Evolutionary conservation across 2,113 vertebrate genomes (phyloP), one percentile per base, ranked within the genome.

Genomic region (Chloroceryle aenea): DNA sequence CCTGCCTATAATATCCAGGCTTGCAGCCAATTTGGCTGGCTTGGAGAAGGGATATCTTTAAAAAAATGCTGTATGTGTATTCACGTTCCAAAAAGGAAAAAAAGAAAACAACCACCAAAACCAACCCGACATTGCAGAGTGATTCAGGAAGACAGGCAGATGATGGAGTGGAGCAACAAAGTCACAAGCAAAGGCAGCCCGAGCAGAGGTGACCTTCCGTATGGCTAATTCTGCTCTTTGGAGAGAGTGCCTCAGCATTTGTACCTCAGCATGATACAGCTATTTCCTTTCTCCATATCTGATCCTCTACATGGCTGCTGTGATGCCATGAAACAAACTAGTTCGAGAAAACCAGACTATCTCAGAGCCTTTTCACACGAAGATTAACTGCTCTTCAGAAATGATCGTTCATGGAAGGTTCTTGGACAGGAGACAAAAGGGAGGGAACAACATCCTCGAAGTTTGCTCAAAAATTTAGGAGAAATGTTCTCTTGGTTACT

Each of bases 1-100:
- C 93, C 73, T 96, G 85, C 52, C 64, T 75, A 23, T 78, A 81
- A 93, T 52, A 94, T 72, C 64, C 88, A 94, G 95, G 95, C 95
- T 94, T 83, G 61, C 76, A 88, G 95, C 92, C 95, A 95, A 61
- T 64, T 90, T 85, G 79, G 36, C 83, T 89, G 83, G 17, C 61
- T 90, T 61, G 72, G 43, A 95, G 47, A n/a, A 86, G 61, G 30
- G 62, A 22, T 64, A 85, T 68, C 85, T 93, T 84, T 75, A 80
- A 89, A 96, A 88, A 89, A 87, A 77, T 22, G 26, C 47, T 86
- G 56, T 43, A 75, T 84, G 73, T 16, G 73, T 87, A 86, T 95
- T 94, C 64, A 64, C 56, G 61, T 90, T 92, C 90, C 64, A 86
- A 71, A 93, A 87, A 40, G 36, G 8, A 5, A 45, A 38, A 30